Percentiles rank a stretch among this genome's conserved stretches.
phyloP scores from a whole-genome alignment of 2,888 invertebrate species.

The Stenolophus ochropezus region DNA sequence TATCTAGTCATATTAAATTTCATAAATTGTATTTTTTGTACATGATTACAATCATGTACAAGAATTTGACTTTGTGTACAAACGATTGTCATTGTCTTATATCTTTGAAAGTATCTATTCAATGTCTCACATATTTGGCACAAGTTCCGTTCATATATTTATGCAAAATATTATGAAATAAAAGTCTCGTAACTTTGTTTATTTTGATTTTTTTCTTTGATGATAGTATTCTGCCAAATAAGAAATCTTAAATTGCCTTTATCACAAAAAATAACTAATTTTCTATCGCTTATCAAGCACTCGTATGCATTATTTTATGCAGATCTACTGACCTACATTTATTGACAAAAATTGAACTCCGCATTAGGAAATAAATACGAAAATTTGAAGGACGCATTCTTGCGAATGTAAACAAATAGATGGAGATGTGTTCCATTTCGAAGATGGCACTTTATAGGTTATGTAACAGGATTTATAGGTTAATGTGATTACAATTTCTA shows the following conservation, averaged over 20 bases:
- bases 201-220: constrained; percentile 3
- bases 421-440: background rate
- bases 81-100: background rate
- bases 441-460: background rate
- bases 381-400: constrained; percentile 17
- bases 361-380: background rate
- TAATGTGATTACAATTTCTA: background rate
- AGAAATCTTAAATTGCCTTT: background rate
- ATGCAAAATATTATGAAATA: constrained; percentile 34
- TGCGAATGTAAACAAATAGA: constrained; percentile 14
- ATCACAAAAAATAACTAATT: background rate
- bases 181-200: constrained; percentile 26
- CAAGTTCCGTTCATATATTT: constrained; percentile 23
- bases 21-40: no score
- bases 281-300: constrained; percentile 1
- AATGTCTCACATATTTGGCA: constrained; percentile 11
- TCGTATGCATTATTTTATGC: constrained; percentile 2
- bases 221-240: background rate
- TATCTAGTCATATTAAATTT: no score
- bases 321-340: constrained; percentile 8
- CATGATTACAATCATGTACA: no score
- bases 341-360: constrained; percentile 3
- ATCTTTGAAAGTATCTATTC: background rate
- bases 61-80: no score
- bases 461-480: background rate